Conservation (phyloP, 2,888 invertebrate genomes). For the Xestoiulus laeticollis region DNA sequence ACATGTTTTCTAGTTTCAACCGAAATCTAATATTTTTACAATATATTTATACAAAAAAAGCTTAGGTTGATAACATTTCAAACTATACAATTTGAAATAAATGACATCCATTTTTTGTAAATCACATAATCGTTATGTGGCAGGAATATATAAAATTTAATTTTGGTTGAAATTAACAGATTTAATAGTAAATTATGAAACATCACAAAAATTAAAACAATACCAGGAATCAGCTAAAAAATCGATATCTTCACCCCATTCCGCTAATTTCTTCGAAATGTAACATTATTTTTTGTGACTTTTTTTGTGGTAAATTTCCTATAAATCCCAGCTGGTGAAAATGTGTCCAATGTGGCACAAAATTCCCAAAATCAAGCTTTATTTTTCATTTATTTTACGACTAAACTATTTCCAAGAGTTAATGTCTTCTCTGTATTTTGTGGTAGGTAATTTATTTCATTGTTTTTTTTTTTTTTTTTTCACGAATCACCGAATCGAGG, state of each 20-base stretch:
- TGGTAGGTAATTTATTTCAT: not conserved
- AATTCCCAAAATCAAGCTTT: not conserved
- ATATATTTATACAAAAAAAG: too few relatives aligned
- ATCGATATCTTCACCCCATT: not conserved
- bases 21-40: too few relatives aligned
- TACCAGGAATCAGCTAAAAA: not conserved
- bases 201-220: too few relatives aligned
- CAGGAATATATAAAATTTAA: too few relatives aligned
- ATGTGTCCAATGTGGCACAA: not conserved
- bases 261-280: not conserved
- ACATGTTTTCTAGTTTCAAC: too few relatives aligned
- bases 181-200: too few relatives aligned
- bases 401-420: not conserved
- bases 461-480: not conserved
- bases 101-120: too few relatives aligned
- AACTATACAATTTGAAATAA: too few relatives aligned
- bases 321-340: conserved; percentile 7
- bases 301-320: not conserved
- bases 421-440: not conserved
- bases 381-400: not conserved
- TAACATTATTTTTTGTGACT: not conserved
- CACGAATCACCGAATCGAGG: too few relatives aligned
- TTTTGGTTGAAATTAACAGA: too few relatives aligned
- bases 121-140: too few relatives aligned
- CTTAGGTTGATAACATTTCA: too few relatives aligned